These are phyloP conservation scores for Pagrus major DNA, from an alignment of 2,113 vertebrate species.

Conservation along the genomic window DNA sequence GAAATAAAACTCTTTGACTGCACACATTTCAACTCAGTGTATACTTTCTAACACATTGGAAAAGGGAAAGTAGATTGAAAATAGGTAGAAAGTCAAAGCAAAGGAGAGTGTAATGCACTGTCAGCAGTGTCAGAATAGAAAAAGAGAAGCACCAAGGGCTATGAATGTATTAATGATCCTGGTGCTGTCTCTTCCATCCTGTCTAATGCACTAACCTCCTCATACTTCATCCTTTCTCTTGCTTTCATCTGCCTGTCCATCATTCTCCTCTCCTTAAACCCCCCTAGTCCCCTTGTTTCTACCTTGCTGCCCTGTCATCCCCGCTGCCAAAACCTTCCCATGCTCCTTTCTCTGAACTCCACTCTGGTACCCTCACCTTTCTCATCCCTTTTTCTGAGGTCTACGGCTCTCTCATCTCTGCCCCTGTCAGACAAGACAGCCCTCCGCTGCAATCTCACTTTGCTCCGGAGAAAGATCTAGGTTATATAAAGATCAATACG, in stretches of 20 bases:
- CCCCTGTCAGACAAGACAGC: slow-evolving; percentile 52
- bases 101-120: slow-evolving; percentile 25
- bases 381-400: slow-evolving; percentile 56
- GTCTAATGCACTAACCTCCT: slow-evolving; percentile 50
- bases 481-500: slow-evolving; percentile 65
- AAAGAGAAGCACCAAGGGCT: slow-evolving; percentile 21
- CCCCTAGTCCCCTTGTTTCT: slow-evolving; percentile 31
- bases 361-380: slow-evolving; percentile 54
- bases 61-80: not conserved
- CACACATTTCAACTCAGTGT: not conserved
- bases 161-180: slow-evolving; percentile 52
- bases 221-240: slow-evolving; percentile 50
- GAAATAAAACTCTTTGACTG: not conserved
- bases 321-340: slow-evolving; percentile 57
- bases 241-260: slow-evolving; percentile 54
- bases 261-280: slow-evolving; percentile 39
- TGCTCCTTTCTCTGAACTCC: slow-evolving; percentile 62
- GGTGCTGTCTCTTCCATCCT: slow-evolving; percentile 34
- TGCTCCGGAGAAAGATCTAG: slow-evolving; percentile 48
- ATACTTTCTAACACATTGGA: not conserved
- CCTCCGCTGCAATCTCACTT: slow-evolving; percentile 49
- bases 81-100: not conserved
- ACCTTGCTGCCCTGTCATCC: slow-evolving; percentile 42
- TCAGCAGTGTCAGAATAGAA: slow-evolving; percentile 43
- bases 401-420: slow-evolving; percentile 63